Evolutionary conservation across 2,888 invertebrate species (phyloP).

Genomic region (Sphaeridia pumilis): DNA sequence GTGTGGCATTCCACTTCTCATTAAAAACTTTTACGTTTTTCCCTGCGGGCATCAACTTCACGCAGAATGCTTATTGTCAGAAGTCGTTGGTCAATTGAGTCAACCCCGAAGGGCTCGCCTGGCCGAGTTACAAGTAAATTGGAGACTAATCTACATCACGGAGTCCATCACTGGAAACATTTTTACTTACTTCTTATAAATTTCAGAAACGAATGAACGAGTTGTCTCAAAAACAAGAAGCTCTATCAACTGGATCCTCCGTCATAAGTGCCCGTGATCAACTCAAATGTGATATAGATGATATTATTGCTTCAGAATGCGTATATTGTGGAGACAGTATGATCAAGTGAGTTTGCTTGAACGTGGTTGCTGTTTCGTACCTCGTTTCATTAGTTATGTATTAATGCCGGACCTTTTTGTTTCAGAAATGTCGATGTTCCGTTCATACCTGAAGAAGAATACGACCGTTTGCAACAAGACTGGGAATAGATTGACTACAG

Average conservation of each 20-base stretch:
- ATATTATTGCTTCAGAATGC: conserved; percentile 81
- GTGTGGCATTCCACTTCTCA: conserved; percentile 67
- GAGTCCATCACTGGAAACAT: not conserved
- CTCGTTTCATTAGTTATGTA: not conserved
- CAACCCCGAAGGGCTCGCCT: conserved; percentile 44
- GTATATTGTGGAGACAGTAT: conserved; percentile 84
- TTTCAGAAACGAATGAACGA: conserved; percentile 29
- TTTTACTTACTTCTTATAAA: not conserved
- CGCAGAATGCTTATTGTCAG: conserved; percentile 73
- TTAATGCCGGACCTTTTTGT: conserved; percentile 18
- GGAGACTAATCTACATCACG: not conserved
- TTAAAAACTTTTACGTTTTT: conserved; percentile 85
- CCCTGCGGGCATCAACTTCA: conserved; percentile 94
- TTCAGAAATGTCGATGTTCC: conserved; percentile 71
- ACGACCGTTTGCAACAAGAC: conserved; percentile 68
- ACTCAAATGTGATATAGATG: conserved; percentile 70
- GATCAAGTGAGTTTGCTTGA: conserved; percentile 51
- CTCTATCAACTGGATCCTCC: conserved; percentile 43
- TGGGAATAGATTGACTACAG: conserved; percentile 52
- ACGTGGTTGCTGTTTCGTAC: not conserved
- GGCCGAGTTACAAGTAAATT: conserved; percentile 41
- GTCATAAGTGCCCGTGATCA: conserved; percentile 51
- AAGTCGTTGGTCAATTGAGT: conserved; percentile 46
- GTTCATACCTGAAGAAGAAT: conserved; percentile 70
- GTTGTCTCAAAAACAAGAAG: conserved; percentile 26